A percentile compares a stretch with the other conserved stretches of the same genome.
Evolutionary conservation across 23 tunicate genomes (phyloP).

Genomic region (Diplosoma virens): DNA sequence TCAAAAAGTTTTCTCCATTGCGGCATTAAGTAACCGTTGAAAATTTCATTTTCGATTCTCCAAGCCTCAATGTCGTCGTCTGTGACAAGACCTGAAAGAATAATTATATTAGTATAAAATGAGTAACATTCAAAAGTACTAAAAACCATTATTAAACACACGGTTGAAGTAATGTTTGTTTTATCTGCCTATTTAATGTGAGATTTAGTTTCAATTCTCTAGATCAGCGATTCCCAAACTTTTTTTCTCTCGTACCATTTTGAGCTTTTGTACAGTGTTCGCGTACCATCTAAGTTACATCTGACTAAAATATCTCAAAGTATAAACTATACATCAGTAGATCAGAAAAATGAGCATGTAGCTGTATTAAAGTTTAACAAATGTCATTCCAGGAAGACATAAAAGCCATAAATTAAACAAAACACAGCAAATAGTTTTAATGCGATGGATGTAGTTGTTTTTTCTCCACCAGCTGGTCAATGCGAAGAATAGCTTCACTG

Average conservation of each 20-base stretch:
- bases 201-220: too few relatives aligned
- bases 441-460: conserved; percentile 65
- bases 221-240: conserved; percentile 51
- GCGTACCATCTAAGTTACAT: conserved; percentile 47
- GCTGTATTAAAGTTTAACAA: conserved; percentile 26
- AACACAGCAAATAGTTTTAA: conserved; percentile 42
- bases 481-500: conserved; percentile 58
- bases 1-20: conserved; percentile 39
- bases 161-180: too few relatives aligned
- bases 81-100: conserved; percentile 27
- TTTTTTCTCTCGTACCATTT: conserved; percentile 54
- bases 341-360: conserved; percentile 8
- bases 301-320: not conserved
- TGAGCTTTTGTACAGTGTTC: conserved; percentile 41
- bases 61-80: conserved; percentile 34
- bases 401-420: conserved; percentile 36
- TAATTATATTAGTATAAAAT: not conserved
- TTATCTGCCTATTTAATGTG: too few relatives aligned
- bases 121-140: not conserved
- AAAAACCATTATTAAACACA: not conserved
- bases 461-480: conserved; percentile 57
- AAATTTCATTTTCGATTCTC: conserved; percentile 32
- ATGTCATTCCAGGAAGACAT: conserved; percentile 23
- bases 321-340: conserved; percentile 13
- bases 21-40: conserved; percentile 53